phyloP scores from a whole-genome alignment of 1,140 invertebrate species.

The Zophobas morio region DNA sequence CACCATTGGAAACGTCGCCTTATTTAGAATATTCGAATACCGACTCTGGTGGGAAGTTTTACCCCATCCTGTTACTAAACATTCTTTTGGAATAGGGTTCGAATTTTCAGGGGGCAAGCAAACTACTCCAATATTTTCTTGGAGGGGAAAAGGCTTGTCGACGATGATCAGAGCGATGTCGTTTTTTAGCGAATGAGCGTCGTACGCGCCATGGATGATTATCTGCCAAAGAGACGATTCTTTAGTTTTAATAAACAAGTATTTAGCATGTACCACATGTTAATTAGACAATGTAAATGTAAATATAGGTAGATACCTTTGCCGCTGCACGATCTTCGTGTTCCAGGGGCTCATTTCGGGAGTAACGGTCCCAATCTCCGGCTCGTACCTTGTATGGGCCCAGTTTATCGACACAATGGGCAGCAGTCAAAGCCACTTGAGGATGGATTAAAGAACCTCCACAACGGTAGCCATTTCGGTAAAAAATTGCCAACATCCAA shows the following conservation, averaged over 20 bases:
- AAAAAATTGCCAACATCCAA: slow-evolving; percentile 63
- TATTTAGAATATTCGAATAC: slow-evolving; percentile 72
- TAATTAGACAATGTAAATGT: background rate
- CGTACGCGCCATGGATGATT: slow-evolving; percentile 60
- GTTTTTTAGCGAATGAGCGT: slow-evolving; percentile 72
- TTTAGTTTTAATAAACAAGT: slow-evolving; percentile 4
- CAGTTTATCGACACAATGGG: slow-evolving; percentile 59
- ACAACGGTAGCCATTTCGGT: slow-evolving; percentile 58
- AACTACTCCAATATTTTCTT: slow-evolving; percentile 69
- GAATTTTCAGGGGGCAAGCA: slow-evolving; percentile 68
- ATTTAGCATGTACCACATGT: background rate
- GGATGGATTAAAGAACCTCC: slow-evolving; percentile 65
- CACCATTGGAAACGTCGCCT: slow-evolving; percentile 76
- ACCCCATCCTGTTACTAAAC: slow-evolving; percentile 79
- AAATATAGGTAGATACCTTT: slow-evolving; percentile 1
- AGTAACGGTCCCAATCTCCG: slow-evolving; percentile 73
- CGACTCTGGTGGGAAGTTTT: slow-evolving; percentile 72
- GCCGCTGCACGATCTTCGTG: slow-evolving; percentile 66
- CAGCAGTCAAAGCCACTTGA: slow-evolving; percentile 64
- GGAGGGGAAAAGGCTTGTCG: slow-evolving; percentile 70
- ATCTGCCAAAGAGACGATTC: slow-evolving; percentile 26
- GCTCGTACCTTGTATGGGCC: slow-evolving; percentile 67
- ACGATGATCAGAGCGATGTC: slow-evolving; percentile 81
- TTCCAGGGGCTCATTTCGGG: slow-evolving; percentile 67
- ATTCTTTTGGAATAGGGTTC: slow-evolving; percentile 63